phyloP scores from a whole-genome alignment of 2,113 vertebrate species.

The Thermophis baileyi region DNA sequence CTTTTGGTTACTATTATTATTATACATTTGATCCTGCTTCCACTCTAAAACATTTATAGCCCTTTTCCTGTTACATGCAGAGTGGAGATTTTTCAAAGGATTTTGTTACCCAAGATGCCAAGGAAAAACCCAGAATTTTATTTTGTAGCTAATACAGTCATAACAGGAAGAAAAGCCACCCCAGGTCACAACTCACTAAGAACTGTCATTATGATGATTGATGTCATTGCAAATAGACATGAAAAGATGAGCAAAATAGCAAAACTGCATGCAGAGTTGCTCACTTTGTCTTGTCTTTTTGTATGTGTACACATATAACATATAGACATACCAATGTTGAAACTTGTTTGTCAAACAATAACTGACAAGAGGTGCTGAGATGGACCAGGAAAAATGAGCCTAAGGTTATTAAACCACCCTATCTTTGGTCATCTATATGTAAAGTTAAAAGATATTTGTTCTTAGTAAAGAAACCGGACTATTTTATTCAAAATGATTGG shows the following conservation, averaged over 20 bases:
- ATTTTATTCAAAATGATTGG: slow-evolving; percentile 29
- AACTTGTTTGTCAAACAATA: slow-evolving; percentile 1
- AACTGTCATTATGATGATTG: not conserved
- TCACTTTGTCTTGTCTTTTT: not conserved
- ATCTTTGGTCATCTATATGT: slow-evolving; percentile 42
- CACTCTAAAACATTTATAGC: not conserved
- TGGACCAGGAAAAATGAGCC: slow-evolving; percentile 23
- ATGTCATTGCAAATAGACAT: not conserved
- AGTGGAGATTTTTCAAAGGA: not conserved
- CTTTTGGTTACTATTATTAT: not conserved
- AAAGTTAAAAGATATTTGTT: slow-evolving; percentile 44
- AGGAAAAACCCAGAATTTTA: not conserved
- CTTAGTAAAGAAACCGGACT: slow-evolving; percentile 35
- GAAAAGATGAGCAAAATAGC: not conserved
- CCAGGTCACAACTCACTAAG: not conserved
- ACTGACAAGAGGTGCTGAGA: slow-evolving; percentile 39
- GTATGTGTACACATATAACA: not conserved
- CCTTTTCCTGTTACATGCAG: not conserved
- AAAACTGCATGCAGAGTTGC: not conserved
- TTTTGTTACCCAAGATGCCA: too few relatives aligned
- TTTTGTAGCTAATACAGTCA: not conserved
- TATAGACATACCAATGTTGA: not conserved
- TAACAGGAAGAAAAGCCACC: not conserved
- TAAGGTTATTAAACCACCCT: slow-evolving; percentile 25
- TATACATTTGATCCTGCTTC: not conserved